These are phyloP conservation scores for Cephalotes varians DNA, from an alignment of 2,888 invertebrate species.

Conservation along the genomic window DNA sequence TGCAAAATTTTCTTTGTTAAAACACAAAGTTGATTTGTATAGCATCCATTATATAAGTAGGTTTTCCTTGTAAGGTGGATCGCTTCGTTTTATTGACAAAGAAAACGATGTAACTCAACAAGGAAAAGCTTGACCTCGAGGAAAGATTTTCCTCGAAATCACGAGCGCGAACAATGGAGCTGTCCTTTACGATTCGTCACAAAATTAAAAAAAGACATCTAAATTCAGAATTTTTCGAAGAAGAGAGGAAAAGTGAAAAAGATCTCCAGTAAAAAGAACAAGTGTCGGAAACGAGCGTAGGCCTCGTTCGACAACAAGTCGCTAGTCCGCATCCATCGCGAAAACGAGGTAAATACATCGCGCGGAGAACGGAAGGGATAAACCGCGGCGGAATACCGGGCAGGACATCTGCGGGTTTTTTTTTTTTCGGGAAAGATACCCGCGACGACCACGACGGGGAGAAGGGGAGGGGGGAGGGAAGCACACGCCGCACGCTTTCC, in stretches of 20 bases:
- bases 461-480: too few species aligned
- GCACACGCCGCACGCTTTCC: neutral
- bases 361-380: neutral
- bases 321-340: too few species aligned
- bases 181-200: neutral
- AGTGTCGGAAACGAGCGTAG: neutral
- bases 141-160: neutral
- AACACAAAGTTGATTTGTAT: conserved; percentile 10
- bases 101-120: neutral
- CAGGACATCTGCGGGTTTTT: too few species aligned
- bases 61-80: neutral
- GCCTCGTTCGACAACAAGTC: conserved; percentile 31
- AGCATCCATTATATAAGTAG: conserved; percentile 3
- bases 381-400: too few species aligned
- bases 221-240: neutral
- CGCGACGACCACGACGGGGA: neutral
- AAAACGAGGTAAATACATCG: neutral
- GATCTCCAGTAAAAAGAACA: neutral
- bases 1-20: neutral
- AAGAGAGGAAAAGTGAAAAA: neutral
- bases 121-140: neutral
- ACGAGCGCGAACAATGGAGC: neutral
- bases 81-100: neutral
- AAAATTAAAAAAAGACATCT: neutral
- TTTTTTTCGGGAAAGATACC: too few species aligned